Conservation (phyloP, 2,113 vertebrate genomes). For the Mus spicilegus region DNA sequence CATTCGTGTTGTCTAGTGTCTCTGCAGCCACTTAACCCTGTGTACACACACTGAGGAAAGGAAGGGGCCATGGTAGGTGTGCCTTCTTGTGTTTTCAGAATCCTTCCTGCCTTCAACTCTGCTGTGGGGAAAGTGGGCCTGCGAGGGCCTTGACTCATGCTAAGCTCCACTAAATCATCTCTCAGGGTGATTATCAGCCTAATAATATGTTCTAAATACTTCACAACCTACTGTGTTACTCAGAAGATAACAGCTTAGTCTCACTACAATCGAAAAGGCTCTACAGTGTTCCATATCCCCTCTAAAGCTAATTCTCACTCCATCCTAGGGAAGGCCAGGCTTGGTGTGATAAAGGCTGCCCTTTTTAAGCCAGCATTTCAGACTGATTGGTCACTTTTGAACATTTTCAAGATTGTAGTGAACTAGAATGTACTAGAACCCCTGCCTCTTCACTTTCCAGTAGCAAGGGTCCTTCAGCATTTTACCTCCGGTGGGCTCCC, state of each 20-base stretch:
- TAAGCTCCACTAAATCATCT: not conserved
- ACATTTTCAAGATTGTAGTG: not conserved
- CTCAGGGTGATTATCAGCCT: not conserved
- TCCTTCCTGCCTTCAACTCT: not conserved
- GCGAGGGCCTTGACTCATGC: no score
- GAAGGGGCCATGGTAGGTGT: not conserved
- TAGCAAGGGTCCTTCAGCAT: not conserved
- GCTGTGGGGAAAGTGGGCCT: not conserved
- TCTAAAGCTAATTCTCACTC: not conserved
- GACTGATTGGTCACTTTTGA: not conserved
- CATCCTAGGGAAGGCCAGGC: not conserved
- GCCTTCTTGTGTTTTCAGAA: not conserved
- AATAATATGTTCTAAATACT: not conserved
- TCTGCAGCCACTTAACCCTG: not conserved
- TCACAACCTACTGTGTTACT: not conserved
- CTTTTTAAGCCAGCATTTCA: not conserved
- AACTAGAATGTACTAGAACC: not conserved
- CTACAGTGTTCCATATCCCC: not conserved
- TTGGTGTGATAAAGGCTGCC: not conserved
- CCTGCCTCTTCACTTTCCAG: not conserved
- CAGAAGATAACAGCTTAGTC: not conserved
- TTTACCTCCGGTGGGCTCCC: not conserved
- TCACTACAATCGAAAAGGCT: not conserved
- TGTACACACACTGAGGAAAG: rapidly evolving
- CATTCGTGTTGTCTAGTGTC: no score